Evolutionary conservation across 1,140 invertebrate genomes (phyloP), one percentile per base, ranked within the genome.

Genomic region (Calephelis virginiensis): DNA sequence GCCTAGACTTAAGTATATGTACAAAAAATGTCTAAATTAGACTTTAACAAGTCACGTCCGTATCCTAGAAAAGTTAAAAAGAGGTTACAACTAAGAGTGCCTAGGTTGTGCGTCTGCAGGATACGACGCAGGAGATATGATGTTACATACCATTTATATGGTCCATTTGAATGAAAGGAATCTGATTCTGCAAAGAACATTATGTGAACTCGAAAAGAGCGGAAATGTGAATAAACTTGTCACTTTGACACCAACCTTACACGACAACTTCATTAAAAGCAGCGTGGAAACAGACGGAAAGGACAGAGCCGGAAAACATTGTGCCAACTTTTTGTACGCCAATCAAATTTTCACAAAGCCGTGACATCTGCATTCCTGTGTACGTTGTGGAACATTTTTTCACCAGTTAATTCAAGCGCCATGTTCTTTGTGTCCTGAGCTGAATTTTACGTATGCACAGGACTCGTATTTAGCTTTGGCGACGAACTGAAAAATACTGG

Each of bases 271-370:
- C 53, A 59, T 59, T 59, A 59, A 28, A 59, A 59, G 10, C 53
- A 28, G 17, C 53, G 53, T 37, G 53, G 28, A 37, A 59, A 59
- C 53, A 59, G 53, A 59, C 53, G 17, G 28, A 59, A 59, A 59
- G 28, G 53, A 59, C 53, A 59, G 11, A 59, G 17, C 53, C 47
- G 53, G 53, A 17, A 59, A 59, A 59, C 53, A 59, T 59, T 59
- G 53, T 38, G 53, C 11, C 53, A 28, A 56, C 53, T 56, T 28
- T 56, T 56, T 56, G 17, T 56, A 56, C 53, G 53, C 53, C 53
- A 56, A 56, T 56, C 53, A 56, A 56, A 56, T 56, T 56, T 56
- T 56, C 53, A 28, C 53, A 56, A 56, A 56, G 53, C 53, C 17
- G 53, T 56, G 53, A 56, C 37, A 56, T 56, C 53, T 56, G 53